phyloP scores from a whole-genome alignment of 2,888 invertebrate genomes.

The Steinernema carpocapsae region DNA sequence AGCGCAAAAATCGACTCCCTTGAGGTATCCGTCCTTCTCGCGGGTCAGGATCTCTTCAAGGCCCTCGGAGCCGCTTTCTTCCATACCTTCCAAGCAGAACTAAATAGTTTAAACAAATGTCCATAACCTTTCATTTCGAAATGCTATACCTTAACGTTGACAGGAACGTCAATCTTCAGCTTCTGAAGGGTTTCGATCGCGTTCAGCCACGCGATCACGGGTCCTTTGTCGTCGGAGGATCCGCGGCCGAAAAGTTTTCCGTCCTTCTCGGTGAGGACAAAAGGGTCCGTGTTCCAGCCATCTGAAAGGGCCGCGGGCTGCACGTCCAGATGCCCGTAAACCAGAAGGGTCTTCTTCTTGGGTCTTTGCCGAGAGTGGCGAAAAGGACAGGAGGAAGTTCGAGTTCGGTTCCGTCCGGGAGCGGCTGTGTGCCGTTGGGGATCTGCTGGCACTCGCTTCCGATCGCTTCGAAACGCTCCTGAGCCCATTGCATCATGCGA shows the following conservation, averaged over 20 bases:
- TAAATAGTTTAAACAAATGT: conserved; percentile 69
- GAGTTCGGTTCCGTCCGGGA: conserved; percentile 50
- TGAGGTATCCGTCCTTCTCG: conserved; percentile 70
- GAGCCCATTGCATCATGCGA: too few species aligned
- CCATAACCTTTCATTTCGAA: background rate
- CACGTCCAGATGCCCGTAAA: conserved; percentile 97
- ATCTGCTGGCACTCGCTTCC: conserved; percentile 57
- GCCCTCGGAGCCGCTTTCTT: conserved; percentile 95
- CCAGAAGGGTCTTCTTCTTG: conserved; percentile 86
- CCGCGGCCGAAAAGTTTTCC: conserved; percentile 90
- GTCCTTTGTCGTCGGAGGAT: conserved; percentile 90
- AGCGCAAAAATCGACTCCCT: conserved; percentile 86
- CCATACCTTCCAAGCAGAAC: conserved; percentile 97
- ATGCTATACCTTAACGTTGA: conserved; percentile 73
- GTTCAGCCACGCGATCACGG: conserved; percentile 90
- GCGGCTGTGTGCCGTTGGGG: conserved; percentile 55
- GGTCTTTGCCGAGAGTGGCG: conserved; percentile 78
- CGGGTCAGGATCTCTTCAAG: conserved; percentile 83
- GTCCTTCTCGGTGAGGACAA: conserved; percentile 84
- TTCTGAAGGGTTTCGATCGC: conserved; percentile 86
- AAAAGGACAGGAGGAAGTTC: conserved; percentile 63
- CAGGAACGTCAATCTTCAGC: conserved; percentile 75
- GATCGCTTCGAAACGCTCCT: conserved; percentile 52
- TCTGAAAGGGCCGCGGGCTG: conserved; percentile 82
- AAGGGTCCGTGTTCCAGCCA: conserved; percentile 81